These are phyloP conservation scores for Syrrhaptes paradoxus DNA, from an alignment of 2,113 vertebrate genomes.

Conservation along the genomic window DNA sequence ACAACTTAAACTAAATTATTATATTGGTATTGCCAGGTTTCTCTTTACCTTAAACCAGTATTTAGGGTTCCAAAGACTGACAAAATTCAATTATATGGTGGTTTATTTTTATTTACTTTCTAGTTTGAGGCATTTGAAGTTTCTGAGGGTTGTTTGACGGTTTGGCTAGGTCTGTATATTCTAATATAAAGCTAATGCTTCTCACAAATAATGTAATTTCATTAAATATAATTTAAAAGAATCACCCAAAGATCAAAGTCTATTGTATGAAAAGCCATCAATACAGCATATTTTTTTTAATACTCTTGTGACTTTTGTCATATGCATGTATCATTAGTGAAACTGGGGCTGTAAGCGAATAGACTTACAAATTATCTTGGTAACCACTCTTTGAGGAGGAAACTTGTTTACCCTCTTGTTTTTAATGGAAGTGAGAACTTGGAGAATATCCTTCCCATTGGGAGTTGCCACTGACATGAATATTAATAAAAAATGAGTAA, in stretches of 20 bases:
- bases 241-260: neutral
- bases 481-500: neutral
- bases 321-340: neutral
- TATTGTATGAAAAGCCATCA: neutral
- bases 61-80: neutral
- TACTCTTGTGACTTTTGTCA: neutral
- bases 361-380: neutral
- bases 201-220: neutral
- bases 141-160: neutral
- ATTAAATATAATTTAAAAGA: neutral
- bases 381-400: neutral
- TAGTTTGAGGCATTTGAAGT: neutral
- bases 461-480: neutral
- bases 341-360: neutral
- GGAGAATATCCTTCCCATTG: neutral
- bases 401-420: neutral
- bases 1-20: neutral
- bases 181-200: neutral
- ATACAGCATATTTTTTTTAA: neutral
- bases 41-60: neutral
- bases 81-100: neutral
- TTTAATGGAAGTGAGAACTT: neutral
- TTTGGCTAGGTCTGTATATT: neutral
- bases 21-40: neutral
- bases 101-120: neutral